phyloP scores from a whole-genome alignment of 2,888 invertebrate genomes.

The Tuta absoluta region DNA sequence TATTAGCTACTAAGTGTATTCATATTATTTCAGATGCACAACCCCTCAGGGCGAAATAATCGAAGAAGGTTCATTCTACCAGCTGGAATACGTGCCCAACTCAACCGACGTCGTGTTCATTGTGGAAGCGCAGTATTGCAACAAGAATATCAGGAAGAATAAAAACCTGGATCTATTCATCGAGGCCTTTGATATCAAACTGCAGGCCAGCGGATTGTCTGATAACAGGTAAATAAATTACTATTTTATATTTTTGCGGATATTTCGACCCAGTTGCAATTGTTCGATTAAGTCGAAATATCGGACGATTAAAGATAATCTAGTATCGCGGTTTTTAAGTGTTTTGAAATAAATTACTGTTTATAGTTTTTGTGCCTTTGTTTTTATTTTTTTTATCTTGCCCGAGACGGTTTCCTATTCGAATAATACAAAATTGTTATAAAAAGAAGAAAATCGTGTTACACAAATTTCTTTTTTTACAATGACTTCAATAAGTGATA shows the following conservation, averaged over 20 bases:
- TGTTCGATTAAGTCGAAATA: too few relatives aligned
- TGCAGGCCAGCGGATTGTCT: slow-evolving; percentile 82
- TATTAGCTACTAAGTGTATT: not conserved
- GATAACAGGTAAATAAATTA: slow-evolving; percentile 83
- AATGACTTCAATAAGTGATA: too few relatives aligned
- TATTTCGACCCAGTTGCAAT: too few relatives aligned
- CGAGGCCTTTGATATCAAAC: slow-evolving; percentile 85
- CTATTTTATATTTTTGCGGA: not conserved
- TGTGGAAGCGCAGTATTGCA: slow-evolving; percentile 92
- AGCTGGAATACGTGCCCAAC: slow-evolving; percentile 83
- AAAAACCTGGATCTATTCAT: slow-evolving; percentile 87
- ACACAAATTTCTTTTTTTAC: too few relatives aligned
- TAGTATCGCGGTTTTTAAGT: too few relatives aligned
- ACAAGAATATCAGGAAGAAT: slow-evolving; percentile 83
- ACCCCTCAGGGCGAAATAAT: slow-evolving; percentile 83
- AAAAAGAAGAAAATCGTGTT: too few relatives aligned
- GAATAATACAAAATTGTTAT: too few relatives aligned
- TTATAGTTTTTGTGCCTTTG: too few relatives aligned
- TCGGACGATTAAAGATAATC: too few relatives aligned
- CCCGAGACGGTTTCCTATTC: too few relatives aligned
- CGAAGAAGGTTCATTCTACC: slow-evolving; percentile 88
- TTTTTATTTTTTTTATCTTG: too few relatives aligned
- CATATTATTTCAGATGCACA: not conserved
- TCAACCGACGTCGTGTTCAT: slow-evolving; percentile 94
- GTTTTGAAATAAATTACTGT: too few relatives aligned